phyloP scores from a whole-genome alignment of 2,113 vertebrate genomes.

The Caranx melampygus region DNA sequence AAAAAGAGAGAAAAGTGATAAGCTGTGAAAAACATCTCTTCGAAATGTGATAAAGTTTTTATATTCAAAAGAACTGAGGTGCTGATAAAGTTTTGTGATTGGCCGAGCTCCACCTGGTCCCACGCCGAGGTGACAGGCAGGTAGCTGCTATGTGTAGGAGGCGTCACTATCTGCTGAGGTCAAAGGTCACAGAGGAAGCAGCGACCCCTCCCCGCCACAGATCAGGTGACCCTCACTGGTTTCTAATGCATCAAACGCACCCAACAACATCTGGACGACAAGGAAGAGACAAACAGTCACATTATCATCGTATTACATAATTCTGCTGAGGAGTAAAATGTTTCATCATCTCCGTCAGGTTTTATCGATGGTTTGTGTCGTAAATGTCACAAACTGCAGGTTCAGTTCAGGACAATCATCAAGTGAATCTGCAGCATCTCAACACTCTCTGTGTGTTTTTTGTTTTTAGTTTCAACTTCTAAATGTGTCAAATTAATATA shows the following conservation, averaged over 20 bases:
- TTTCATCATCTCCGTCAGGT: too few species aligned
- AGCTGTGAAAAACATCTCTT: background rate
- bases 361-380: too few species aligned
- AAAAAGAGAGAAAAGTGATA: background rate
- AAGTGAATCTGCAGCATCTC: too few species aligned
- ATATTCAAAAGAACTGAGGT: background rate
- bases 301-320: too few species aligned
- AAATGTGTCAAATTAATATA: too few species aligned
- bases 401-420: background rate
- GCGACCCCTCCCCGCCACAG: background rate
- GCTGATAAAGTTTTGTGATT: slow-evolving; percentile 41
- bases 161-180: background rate
- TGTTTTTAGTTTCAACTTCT: too few species aligned
- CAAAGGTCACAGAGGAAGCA: slow-evolving; percentile 15
- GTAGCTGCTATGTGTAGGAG: background rate
- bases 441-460: too few species aligned
- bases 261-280: slow-evolving; percentile 26
- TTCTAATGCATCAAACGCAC: background rate
- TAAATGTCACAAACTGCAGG: too few species aligned
- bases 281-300: background rate
- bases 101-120: slow-evolving; percentile 24
- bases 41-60: background rate
- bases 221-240: background rate
- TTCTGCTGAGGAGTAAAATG: too few species aligned
- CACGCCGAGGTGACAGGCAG: background rate